These are phyloP conservation scores for Triops cancriformis DNA, from an alignment of 1,140 invertebrate species.

Conservation along the genomic window DNA sequence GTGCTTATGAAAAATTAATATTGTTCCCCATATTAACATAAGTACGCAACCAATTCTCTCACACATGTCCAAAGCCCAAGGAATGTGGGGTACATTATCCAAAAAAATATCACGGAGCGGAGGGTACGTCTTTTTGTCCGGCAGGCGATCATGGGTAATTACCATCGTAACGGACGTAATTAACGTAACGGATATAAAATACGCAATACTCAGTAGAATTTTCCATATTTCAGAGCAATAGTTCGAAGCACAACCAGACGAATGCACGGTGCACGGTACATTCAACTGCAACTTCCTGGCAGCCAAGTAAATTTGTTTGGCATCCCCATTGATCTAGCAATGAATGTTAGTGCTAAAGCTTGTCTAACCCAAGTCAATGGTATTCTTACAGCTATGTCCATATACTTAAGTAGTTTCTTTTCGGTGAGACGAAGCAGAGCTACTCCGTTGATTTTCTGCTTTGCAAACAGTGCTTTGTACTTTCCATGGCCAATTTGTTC, in stretches of 20 bases:
- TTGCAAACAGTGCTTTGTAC: slow-evolving; percentile 43
- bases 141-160: slow-evolving; percentile 95
- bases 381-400: slow-evolving; percentile 48
- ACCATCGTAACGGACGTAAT: slow-evolving; percentile 98
- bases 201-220: slow-evolving; percentile 71
- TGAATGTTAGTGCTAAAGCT: neutral
- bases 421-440: slow-evolving; percentile 63
- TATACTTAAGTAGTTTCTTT: slow-evolving; percentile 56
- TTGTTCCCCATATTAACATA: slow-evolving; percentile 75
- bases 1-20: slow-evolving; percentile 91
- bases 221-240: slow-evolving; percentile 61
- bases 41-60: slow-evolving; percentile 90
- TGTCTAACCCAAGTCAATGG: slow-evolving; percentile 17
- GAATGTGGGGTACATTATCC: slow-evolving; percentile 96
- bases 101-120: slow-evolving; percentile 95
- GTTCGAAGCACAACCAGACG: slow-evolving; percentile 44
- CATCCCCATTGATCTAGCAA: slow-evolving; percentile 52
- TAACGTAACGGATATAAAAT: slow-evolving; percentile 90
- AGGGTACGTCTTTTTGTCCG: slow-evolving; percentile 98
- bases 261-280: slow-evolving; percentile 45
- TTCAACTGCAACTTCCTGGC: slow-evolving; percentile 47
- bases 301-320: slow-evolving; percentile 59
- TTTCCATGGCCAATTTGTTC: slow-evolving; percentile 45
- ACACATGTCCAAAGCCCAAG: slow-evolving; percentile 98
- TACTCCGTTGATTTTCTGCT: slow-evolving; percentile 65